Conservation (phyloP, 2,888 invertebrate species). For the Harpalus rubripes region DNA sequence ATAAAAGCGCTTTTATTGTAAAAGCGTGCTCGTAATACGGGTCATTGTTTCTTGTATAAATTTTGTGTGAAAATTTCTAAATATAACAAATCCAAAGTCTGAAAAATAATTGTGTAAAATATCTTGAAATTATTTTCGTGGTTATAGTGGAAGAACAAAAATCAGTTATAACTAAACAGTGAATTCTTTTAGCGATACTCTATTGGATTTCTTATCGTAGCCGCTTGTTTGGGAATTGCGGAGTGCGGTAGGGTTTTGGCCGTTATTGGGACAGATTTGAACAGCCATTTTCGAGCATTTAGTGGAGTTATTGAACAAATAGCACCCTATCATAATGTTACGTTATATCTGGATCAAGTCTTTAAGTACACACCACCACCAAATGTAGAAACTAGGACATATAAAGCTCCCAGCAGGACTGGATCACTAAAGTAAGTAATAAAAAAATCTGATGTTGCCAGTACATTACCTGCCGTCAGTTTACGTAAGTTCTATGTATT, state of each 20-base stretch:
- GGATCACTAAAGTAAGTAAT: constrained; percentile 32
- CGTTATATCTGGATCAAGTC: constrained; percentile 29
- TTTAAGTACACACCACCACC: constrained; percentile 53
- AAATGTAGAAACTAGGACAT: constrained; percentile 41
- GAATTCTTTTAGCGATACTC: constrained; percentile 39
- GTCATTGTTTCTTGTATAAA: too few species aligned
- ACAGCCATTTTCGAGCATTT: constrained; percentile 53
- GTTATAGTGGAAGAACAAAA: too few species aligned
- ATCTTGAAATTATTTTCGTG: too few species aligned
- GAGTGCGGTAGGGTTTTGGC: constrained; percentile 48
- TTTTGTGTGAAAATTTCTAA: too few species aligned
- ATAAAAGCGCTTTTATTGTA: too few species aligned
- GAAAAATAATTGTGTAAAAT: too few species aligned
- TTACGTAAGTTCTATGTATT: too few species aligned
- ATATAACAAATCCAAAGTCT: too few species aligned
- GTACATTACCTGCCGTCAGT: too few species aligned
- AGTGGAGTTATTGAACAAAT: constrained; percentile 42
- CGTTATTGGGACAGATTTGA: constrained; percentile 41
- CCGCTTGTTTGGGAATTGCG: background rate
- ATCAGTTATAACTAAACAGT: background rate
- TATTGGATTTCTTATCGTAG: background rate
- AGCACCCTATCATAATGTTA: constrained; percentile 60
- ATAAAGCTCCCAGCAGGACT: constrained; percentile 30
- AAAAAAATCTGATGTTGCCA: too few species aligned
- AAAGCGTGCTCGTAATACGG: too few species aligned